Base-by-base conservation (phyloP, 2,797 vertebrate genomes). In the Carduelis carduelis region DNA sequence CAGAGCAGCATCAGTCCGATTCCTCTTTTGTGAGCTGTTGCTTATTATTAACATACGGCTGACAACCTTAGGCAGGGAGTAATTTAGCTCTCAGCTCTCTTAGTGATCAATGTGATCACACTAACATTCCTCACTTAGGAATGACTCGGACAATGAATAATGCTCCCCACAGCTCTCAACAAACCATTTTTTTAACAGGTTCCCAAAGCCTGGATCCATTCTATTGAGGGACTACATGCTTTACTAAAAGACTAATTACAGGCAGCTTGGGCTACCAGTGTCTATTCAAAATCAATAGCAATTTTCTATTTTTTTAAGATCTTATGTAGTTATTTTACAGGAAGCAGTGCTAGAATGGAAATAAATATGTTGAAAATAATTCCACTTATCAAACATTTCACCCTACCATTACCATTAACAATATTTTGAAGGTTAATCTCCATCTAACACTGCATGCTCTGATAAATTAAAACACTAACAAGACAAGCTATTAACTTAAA, bases 401-500 rank as follows among this genome's bases (percentile, higher is more conserved):
- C 19, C 14, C 61, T 12, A 19, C 9, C 3, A 6, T 30, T 26
- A 70, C 28, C 11, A 41, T 23, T 23, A 41, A 9, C 28, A 66
- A 21, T 4, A 71, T 2, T 12, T 2, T 24, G 32, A 53, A 78
- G 15, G 37, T 32, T 56, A 15, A 56, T 19, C 18, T 39, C 41
- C 66, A 49, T 5, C 14, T 52, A 68, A 49, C 37, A 64, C 3
- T 0, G 2, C 2, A 0, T 1, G 16, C 16, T 52, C 50, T 41
- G 28, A n/a, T 5, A 27, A 81, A 57, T 20, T 35, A 50, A 57
- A 80, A 15, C 24, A 14, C 6, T 7, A 63, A 34, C 37, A 16
- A 65, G 15, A 44, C 14, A 74, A 47, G n/a, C 8, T n/a, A n/a
- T 1, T 2, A 27, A 59, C 0, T 8, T 8, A 28, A 53, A 39